phyloP scores from a whole-genome alignment of 2,113 vertebrate species.

The Sebastes fasciatus region DNA sequence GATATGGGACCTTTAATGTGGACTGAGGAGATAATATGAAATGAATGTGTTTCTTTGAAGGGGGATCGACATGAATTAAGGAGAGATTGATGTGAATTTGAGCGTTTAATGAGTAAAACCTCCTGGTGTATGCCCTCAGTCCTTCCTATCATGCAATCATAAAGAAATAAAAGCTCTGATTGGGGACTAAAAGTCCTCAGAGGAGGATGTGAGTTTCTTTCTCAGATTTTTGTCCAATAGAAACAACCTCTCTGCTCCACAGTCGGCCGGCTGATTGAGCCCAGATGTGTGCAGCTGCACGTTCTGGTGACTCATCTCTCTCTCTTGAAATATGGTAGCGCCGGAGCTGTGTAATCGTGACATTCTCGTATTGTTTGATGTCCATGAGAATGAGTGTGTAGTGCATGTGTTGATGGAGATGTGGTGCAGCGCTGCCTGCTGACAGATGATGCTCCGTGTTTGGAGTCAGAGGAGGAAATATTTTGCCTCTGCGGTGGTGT shows the following conservation, averaged over 20 bases:
- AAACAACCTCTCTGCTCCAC: background rate
- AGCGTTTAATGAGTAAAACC: background rate
- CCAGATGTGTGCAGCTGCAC: conserved; percentile 34
- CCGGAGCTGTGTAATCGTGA: conserved; percentile 11
- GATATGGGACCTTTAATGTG: background rate
- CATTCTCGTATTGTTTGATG: conserved; percentile 49
- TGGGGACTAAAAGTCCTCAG: background rate
- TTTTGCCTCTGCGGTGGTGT: conserved; percentile 53
- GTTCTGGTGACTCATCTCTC: conserved; percentile 26
- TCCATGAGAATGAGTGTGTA: conserved; percentile 41
- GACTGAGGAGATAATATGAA: background rate
- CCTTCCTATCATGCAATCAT: background rate
- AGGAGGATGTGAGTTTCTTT: background rate
- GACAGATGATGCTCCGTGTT: conserved; percentile 47
- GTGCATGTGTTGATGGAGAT: conserved; percentile 44
- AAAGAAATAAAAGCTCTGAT: background rate
- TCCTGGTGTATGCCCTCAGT: background rate
- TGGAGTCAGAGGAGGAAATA: conserved; percentile 47
- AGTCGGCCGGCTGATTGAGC: conserved; percentile 8
- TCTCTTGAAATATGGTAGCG: conserved; percentile 44
- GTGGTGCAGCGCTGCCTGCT: conserved; percentile 7
- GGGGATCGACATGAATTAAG: background rate
- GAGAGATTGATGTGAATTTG: background rate
- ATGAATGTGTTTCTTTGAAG: background rate
- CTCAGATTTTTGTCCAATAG: conserved; percentile 28